phyloP scores from a whole-genome alignment of 30 jellyfish, hydroid and myxozoan species.

The Hydra vulgaris region DNA sequence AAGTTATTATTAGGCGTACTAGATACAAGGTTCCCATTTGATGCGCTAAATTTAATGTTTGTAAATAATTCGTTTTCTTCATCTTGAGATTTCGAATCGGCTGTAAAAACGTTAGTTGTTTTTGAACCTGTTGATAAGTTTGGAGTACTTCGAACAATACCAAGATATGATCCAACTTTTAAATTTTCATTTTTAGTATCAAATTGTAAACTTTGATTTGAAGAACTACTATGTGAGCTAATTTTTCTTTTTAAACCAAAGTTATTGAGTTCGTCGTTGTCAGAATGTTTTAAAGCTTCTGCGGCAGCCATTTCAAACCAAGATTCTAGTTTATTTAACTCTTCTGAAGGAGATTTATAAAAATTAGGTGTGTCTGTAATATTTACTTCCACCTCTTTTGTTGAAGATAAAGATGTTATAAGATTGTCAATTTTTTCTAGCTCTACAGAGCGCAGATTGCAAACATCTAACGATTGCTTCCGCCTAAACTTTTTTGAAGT shows the following conservation, averaged over 20 bases:
- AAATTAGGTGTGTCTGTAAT: slow-evolving; percentile 1
- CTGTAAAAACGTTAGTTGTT: too few relatives aligned
- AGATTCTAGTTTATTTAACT: slow-evolving; percentile 24
- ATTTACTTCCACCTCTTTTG: background rate
- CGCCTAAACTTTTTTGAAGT: background rate
- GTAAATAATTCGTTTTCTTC: too few relatives aligned
- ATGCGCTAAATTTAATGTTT: too few relatives aligned
- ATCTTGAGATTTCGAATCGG: too few relatives aligned
- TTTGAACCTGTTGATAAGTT: background rate
- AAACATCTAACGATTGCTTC: background rate
- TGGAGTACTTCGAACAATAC: slow-evolving; percentile 29
- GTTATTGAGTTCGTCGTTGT: background rate
- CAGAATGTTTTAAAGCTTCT: slow-evolving; percentile 21
- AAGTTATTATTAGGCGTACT: too few relatives aligned
- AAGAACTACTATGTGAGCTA: background rate
- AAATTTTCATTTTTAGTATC: background rate
- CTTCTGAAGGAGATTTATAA: slow-evolving; percentile 20
- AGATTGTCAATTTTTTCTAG: slow-evolving; percentile 12
- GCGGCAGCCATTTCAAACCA: slow-evolving; percentile 42
- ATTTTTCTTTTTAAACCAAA: background rate
- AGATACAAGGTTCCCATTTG: too few relatives aligned
- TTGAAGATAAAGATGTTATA: slow-evolving; percentile 6
- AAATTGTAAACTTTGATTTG: background rate
- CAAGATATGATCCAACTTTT: slow-evolving; percentile 2
- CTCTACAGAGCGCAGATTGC: background rate